Base-by-base conservation (phyloP, 2,888 invertebrate genomes). In the Graphium colonna region DNA sequence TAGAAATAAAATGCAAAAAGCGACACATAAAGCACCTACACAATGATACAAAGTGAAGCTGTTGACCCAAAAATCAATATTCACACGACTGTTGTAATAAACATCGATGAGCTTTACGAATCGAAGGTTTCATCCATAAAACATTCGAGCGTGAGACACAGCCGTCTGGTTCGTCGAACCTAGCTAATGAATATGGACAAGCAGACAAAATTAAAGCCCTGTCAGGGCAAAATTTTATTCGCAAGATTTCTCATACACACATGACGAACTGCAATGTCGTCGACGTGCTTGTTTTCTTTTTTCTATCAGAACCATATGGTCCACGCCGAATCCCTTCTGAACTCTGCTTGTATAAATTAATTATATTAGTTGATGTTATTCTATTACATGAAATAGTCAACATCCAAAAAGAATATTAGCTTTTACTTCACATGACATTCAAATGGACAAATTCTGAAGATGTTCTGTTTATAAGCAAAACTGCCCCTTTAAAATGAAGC, bases 31-130 rank as follows among this genome's bases (percentile, higher is more conserved):
- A 75, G 63, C 66, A 57, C 57, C 65, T 60, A 63, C 67, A 69
- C 71, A 73, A 70, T 68, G 62, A 69, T 69, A 75, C 75, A 77
- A 76, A 71, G 72, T 75, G 75, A 77, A 77, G 79, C 71, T 76
- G 77, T 79, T 87, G 83, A 86, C 87, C 86, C 69, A 85, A 81
- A 88, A 86, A 86, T 86, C 80, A 86, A 79, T 85, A 87, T 87
- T 86, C 86, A 83, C 78, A 75, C 70, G 72, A 73, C 60, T 64
- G 68, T 68, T 72, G 80, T 71, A 80, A 82, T 83, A 85, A 86
- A 84, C 73, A 58, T 67, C 71, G 77, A 82, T 80, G 78, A 73
- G 81, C 78, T 79, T 80, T 71, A 76, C 80, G 69, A 85, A 85
- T 83, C 73, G 82, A 83, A 81, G 79, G 81, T 70, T 72, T 73